Evolutionary conservation across 2,888 invertebrate species (phyloP).

Genomic region (Melanostoma mellinum): DNA sequence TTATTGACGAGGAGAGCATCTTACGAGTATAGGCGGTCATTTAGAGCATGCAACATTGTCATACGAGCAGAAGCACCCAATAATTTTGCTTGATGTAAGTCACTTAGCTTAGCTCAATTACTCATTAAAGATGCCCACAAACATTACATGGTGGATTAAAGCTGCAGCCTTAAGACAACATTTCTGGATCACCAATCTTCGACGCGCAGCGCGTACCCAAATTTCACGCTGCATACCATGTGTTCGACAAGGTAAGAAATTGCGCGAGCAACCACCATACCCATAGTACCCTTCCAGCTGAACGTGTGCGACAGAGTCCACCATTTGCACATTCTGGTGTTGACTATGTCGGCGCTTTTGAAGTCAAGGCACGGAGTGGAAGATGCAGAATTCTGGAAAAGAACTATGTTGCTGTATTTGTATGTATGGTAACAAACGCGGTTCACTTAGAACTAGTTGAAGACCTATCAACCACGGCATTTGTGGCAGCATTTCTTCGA

Average conservation of each 20-base stretch:
- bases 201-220: no score
- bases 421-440: slow-evolving; percentile 15
- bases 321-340: slow-evolving; percentile 12
- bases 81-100: slow-evolving; percentile 27
- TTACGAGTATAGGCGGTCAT: slow-evolving; percentile 26
- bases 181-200: neutral
- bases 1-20: slow-evolving; percentile 19
- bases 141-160: slow-evolving; percentile 3
- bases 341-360: slow-evolving; percentile 18
- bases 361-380: slow-evolving; percentile 7
- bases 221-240: neutral
- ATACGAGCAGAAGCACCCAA: slow-evolving; percentile 9
- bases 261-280: no score
- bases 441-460: slow-evolving; percentile 20
- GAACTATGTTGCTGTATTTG: slow-evolving; percentile 1
- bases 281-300: no score
- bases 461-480: slow-evolving; percentile 12
- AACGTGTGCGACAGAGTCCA: neutral
- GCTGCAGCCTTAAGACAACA: neutral
- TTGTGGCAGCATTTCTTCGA: neutral
- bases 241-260: no score
- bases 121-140: slow-evolving; percentile 3
- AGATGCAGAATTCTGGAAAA: neutral
- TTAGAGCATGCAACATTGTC: slow-evolving; percentile 21
- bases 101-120: neutral